Evolutionary conservation across 2,797 vertebrate genomes (phyloP).

Genomic region (Streptopelia turtur): DNA sequence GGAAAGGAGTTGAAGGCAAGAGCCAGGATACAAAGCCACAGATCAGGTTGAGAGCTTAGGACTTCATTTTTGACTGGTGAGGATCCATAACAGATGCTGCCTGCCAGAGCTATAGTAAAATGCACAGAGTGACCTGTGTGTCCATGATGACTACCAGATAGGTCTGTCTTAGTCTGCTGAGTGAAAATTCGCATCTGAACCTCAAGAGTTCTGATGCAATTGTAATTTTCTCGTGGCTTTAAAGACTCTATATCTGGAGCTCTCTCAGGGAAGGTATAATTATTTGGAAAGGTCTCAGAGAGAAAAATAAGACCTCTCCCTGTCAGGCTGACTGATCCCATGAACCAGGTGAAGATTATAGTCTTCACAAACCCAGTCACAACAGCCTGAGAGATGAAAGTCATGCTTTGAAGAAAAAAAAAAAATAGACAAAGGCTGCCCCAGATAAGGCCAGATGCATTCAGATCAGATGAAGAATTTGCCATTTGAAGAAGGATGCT

Average conservation of each 20-base stretch:
- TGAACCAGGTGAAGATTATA: background rate
- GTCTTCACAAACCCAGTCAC: background rate
- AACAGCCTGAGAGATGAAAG: background rate
- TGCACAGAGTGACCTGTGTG: background rate
- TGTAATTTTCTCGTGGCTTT: background rate
- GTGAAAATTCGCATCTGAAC: background rate
- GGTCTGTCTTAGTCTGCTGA: background rate
- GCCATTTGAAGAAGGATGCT: background rate
- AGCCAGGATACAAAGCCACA: background rate
- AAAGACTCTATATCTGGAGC: background rate
- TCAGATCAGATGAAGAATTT: background rate
- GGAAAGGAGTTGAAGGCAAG: background rate
- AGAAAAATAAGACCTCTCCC: constrained; percentile 15
- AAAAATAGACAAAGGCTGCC: background rate
- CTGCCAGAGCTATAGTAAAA: background rate
- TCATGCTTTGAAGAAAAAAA: constrained; percentile 28
- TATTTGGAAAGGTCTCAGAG: background rate
- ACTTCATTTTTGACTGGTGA: background rate
- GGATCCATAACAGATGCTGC: background rate
- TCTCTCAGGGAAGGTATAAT: background rate
- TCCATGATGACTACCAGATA: background rate
- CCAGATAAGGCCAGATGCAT: background rate
- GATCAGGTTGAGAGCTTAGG: background rate
- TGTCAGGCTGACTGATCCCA: background rate
- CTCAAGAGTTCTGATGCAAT: background rate